Conservation (phyloP, 2,888 invertebrate genomes). For the Odontocolon sp. region DNA sequence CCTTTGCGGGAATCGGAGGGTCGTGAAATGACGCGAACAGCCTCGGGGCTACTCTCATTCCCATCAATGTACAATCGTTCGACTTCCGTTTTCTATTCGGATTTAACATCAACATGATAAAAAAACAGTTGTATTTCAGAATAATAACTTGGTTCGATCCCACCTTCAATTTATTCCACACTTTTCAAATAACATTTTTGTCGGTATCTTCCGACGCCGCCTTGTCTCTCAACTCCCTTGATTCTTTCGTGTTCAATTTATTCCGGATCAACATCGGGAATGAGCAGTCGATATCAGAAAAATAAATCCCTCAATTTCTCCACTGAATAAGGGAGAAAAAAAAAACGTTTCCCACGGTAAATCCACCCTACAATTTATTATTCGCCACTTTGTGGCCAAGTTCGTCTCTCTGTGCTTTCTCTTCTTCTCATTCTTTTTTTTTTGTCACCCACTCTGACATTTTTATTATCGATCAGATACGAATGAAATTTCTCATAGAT, state of each 20-base stretch:
- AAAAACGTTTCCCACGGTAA: background rate
- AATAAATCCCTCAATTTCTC: background rate
- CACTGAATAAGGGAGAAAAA: background rate
- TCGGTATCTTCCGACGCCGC: too few species aligned
- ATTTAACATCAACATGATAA: constrained; percentile 8
- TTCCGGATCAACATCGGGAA: too few species aligned
- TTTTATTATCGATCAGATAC: constrained; percentile 22
- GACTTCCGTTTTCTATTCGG: constrained; percentile 39
- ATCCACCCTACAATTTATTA: background rate
- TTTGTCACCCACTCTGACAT: background rate
- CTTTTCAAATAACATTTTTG: too few species aligned
- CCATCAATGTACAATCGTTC: constrained; percentile 32
- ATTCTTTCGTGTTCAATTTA: too few species aligned
- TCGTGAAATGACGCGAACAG: constrained; percentile 8
- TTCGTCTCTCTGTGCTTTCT: background rate
- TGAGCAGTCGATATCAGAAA: constrained; percentile 17
- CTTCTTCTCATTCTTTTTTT: background rate
- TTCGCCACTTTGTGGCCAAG: background rate
- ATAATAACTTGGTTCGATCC: too few species aligned
- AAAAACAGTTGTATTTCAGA: too few species aligned
- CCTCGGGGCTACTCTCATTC: constrained; percentile 27
- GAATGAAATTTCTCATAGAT: constrained; percentile 3
- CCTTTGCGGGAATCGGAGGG: constrained; percentile 34
- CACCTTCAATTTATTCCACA: too few species aligned
- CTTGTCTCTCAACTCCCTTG: too few species aligned